Evolutionary conservation across 1,140 invertebrate species (phyloP), one percentile per base, ranked within the genome.

Genomic region (Pantala flavescens): DNA sequence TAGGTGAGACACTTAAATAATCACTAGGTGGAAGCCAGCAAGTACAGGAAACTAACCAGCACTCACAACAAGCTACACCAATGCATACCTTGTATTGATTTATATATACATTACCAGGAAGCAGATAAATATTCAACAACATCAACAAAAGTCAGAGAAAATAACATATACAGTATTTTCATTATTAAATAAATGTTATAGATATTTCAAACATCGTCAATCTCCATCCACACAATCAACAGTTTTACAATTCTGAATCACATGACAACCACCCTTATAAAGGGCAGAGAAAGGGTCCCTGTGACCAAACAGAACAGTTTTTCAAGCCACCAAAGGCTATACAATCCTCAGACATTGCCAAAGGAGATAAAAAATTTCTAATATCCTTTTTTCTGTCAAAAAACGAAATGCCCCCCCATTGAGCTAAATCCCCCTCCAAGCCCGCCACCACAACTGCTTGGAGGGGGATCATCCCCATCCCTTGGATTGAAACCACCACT

Each of bases 381-480:
- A 63, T 21, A 63, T 16, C 49, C n/a, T 63, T 63, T 63, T 12
- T 63, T 63, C 49, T 63, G 49, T 63, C 49, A 63, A 63, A 63
- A 63, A 63, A 63, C 49, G n/a, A 63, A 63, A 21, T 63, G 49
- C 16, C 49, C 49, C n/a, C 49, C 49, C 49, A 63, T 63, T 63
- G 49, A 63, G 49, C 49, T 21, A 63, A 63, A 63, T 12, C 49
- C 49, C 14, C 49, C n/a, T 63, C 49, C 78, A 11, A 81, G 74
- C 12, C 79, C 76, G 28, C 78, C 78, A 3, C 82, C 78, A 77
- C 82, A 83, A 71, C 76, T 82, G 70, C 80, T 81, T 9, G 81
- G 80, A 0, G 81, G 82, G 71, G 80, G 79, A 78, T 82, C 81
- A 28, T 81, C 81, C 71, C 82, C 81, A 70, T 82, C 81, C 0